These are phyloP conservation scores for Poecilia gillii DNA, from an alignment of 2,797 vertebrate species.

Conservation along the genomic window DNA sequence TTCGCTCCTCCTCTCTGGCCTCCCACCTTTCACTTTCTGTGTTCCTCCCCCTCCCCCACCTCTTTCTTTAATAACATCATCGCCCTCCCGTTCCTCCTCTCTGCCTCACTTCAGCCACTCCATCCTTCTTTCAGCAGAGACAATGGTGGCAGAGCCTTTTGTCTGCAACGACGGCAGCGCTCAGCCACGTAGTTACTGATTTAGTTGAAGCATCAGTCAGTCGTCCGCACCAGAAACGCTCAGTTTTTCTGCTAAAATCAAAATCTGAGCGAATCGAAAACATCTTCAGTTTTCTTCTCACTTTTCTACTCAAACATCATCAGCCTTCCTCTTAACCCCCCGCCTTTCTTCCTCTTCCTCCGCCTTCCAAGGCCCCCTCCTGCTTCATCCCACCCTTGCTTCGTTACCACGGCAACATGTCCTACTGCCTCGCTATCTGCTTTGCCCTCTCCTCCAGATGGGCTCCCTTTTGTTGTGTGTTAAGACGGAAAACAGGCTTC, in stretches of 20 bases:
- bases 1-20: constrained; percentile 14
- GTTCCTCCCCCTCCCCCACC: constrained; percentile 43
- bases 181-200: constrained; percentile 4
- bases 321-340: constrained; percentile 23
- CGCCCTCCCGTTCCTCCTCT: constrained; percentile 32
- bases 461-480: constrained; percentile 67
- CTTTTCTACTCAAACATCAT: constrained; percentile 32
- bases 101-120: constrained; percentile 26
- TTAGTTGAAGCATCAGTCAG: constrained; percentile 7
- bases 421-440: constrained; percentile 72
- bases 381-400: constrained; percentile 71
- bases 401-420: constrained; percentile 83
- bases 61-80: constrained; percentile 28
- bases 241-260: not conserved
- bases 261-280: not conserved
- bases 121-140: constrained; percentile 44
- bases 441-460: constrained; percentile 78
- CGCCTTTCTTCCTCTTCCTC: constrained; percentile 29
- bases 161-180: not conserved
- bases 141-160: constrained; percentile 11
- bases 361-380: constrained; percentile 23
- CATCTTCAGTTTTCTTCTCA: not conserved
- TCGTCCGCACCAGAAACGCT: not conserved
- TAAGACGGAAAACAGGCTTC: constrained; percentile 35
- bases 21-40: constrained; percentile 33